Conservation (phyloP, 2,113 vertebrate genomes). For the Halcyon malimbica region DNA sequence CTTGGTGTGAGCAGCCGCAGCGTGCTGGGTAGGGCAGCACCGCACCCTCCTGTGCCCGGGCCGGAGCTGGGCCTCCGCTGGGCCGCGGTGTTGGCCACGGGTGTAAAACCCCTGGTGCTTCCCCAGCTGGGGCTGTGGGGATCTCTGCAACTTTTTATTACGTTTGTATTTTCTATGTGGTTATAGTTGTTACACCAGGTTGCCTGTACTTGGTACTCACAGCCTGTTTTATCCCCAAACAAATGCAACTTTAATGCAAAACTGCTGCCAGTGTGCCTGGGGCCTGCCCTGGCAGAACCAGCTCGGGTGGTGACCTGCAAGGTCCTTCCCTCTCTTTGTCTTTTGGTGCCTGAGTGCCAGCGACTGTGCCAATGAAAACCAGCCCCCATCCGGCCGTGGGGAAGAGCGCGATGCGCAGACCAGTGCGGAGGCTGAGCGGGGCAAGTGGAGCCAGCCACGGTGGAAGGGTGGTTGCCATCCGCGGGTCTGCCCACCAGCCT, state of each 20-base stretch:
- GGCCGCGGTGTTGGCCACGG: not conserved
- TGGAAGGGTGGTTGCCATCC: not conserved
- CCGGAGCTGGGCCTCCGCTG: not conserved
- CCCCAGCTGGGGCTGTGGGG: not conserved
- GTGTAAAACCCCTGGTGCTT: not conserved
- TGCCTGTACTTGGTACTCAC: not conserved
- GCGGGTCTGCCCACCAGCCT: not conserved
- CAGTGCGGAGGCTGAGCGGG: not conserved
- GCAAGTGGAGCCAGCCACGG: not conserved
- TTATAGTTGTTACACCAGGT: not conserved
- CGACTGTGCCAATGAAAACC: not conserved
- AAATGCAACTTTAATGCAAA: slow-evolving; percentile 22
- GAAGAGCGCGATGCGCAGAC: not conserved
- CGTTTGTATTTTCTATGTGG: not conserved
- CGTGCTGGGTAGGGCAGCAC: not conserved
- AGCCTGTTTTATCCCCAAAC: slow-evolving; percentile 34
- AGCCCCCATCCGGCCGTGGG: accelerated
- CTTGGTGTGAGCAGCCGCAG: not conserved
- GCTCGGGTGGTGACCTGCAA: not conserved
- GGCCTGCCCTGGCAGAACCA: not conserved
- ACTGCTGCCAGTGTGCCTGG: not conserved
- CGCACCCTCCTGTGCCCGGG: not conserved
- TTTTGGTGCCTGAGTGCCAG: not conserved
- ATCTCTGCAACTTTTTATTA: not conserved
- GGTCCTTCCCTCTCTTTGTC: not conserved